A percentile compares a stretch with the other conserved stretches of the same genome.
These are phyloP conservation scores for Spinibarbus caldwelli DNA, from an alignment of 2,797 vertebrate species.

Conservation along the genomic window DNA sequence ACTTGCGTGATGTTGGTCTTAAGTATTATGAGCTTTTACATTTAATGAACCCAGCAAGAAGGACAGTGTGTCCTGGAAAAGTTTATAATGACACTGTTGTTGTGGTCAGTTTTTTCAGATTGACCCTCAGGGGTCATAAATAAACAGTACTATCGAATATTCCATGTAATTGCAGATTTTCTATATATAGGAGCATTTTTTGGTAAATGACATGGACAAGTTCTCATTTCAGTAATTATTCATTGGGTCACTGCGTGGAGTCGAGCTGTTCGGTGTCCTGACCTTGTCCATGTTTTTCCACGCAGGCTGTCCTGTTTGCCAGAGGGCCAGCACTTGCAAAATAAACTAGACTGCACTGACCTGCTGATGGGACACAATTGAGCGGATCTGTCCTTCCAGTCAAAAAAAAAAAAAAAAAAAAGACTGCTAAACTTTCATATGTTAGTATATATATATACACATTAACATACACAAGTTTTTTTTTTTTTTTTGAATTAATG, in stretches of 20 bases:
- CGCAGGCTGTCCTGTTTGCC: conserved; percentile 42
- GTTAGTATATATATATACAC: neutral
- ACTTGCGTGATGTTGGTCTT: neutral
- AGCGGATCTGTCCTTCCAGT: conserved; percentile 45
- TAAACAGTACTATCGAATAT: neutral
- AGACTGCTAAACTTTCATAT: conserved; percentile 21
- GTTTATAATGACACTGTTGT: neutral
- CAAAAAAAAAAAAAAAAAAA: conserved; percentile 50
- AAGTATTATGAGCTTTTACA: neutral
- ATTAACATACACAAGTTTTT: neutral
- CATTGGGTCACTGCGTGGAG: conserved; percentile 47
- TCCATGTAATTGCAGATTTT: conserved; percentile 22
- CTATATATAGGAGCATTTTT: conserved; percentile 42
- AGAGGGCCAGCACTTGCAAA: conserved; percentile 45
- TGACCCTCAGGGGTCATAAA: neutral
- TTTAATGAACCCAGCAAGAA: neutral
- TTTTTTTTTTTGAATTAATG: neutral
- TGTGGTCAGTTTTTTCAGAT: neutral
- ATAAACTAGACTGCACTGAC: conserved; percentile 33
- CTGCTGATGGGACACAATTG: neutral
- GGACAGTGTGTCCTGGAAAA: neutral
- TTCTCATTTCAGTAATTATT: conserved; percentile 45
- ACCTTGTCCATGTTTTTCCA: conserved; percentile 55
- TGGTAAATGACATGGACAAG: conserved; percentile 6
- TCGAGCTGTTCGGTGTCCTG: conserved; percentile 44